phyloP scores from a whole-genome alignment of 2,888 invertebrate species.

The Arenicola marina region DNA sequence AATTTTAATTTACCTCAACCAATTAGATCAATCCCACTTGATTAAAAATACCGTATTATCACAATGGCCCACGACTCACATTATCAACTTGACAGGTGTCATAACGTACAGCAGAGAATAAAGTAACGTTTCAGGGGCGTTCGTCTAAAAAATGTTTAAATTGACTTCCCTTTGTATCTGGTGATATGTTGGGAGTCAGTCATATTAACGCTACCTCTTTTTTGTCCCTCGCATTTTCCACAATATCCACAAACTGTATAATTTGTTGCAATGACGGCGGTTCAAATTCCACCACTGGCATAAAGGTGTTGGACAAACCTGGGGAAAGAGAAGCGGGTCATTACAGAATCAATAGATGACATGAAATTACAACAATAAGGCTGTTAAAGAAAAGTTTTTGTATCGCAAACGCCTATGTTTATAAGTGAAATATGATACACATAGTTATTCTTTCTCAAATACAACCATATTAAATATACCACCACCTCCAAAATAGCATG shows the following conservation, averaged over 20 bases:
- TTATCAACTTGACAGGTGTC: no score
- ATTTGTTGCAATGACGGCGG: constrained; percentile 73
- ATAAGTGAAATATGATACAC: no score
- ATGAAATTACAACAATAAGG: background rate
- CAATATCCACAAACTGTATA: constrained; percentile 70
- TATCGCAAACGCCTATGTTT: no score
- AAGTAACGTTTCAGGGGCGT: background rate
- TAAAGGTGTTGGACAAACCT: constrained; percentile 21
- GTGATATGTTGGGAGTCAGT: background rate
- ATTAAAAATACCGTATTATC: background rate
- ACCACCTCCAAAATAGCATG: no score
- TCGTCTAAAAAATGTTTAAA: background rate
- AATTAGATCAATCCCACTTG: constrained; percentile 28
- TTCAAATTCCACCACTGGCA: constrained; percentile 69
- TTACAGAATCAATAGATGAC: background rate
- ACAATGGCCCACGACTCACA: no score
- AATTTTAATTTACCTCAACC: background rate
- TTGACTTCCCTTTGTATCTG: background rate
- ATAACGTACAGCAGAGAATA: no score
- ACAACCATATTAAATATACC: no score
- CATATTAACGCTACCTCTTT: constrained; percentile 65
- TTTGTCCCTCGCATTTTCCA: constrained; percentile 66
- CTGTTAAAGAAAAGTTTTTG: background rate
- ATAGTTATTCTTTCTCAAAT: no score
- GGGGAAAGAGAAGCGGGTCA: background rate